Conservation (phyloP, 2,797 vertebrate genomes). For the Eospalax fontanierii region DNA sequence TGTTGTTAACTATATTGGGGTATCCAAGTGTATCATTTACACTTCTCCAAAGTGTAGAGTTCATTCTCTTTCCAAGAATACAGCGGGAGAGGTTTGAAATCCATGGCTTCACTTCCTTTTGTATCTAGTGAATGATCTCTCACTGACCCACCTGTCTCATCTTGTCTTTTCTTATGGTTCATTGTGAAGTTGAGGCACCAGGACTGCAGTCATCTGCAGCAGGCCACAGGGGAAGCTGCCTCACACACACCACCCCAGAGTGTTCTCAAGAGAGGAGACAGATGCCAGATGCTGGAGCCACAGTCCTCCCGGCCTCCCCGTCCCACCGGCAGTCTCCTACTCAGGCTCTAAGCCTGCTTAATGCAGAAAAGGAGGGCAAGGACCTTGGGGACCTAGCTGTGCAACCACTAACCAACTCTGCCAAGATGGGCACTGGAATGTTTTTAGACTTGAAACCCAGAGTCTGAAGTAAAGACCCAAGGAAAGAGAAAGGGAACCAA, state of each 20-base stretch:
- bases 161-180: neutral
- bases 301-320: accelerated
- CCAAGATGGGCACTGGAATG: neutral
- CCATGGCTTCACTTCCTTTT: neutral
- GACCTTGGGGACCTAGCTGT: neutral
- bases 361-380: neutral
- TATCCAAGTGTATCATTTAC: neutral
- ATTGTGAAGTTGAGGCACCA: neutral
- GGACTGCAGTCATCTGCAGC: neutral
- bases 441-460: neutral
- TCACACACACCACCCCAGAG: accelerated
- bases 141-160: too few relatives aligned
- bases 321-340: neutral
- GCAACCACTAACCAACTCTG: neutral
- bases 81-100: neutral
- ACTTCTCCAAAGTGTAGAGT: neutral
- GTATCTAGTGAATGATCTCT: neutral
- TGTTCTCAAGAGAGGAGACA: neutral
- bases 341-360: neutral
- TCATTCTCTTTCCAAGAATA: neutral
- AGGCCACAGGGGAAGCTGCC: neutral
- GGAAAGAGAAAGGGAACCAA: neutral
- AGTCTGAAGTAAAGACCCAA: constrained; percentile 49
- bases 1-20: neutral
- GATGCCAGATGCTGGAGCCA: neutral